Percentiles rank a stretch among this genome's conserved stretches.
These are phyloP conservation scores for Tympanuchus pallidicinctus DNA, from an alignment of 2,113 vertebrate genomes.

Conservation along the genomic window DNA sequence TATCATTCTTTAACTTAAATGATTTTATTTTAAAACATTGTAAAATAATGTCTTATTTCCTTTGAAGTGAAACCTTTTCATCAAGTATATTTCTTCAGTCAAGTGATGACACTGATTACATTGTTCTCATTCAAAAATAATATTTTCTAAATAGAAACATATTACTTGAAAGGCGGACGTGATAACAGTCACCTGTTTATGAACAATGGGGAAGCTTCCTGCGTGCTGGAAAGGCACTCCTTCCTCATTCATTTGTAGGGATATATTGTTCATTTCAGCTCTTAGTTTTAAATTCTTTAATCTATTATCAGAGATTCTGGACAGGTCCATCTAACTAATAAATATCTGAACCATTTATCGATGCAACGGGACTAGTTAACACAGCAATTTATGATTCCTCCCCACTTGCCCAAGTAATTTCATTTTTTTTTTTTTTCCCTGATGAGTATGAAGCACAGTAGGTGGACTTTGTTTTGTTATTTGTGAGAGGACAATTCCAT, in stretches of 20 bases:
- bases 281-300: not conserved
- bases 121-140: not conserved
- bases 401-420: not conserved
- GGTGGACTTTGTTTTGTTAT: not conserved
- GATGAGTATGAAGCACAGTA: not conserved
- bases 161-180: not conserved
- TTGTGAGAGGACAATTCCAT: not conserved
- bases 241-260: not conserved
- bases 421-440: not conserved
- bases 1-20: not conserved
- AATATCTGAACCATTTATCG: not conserved
- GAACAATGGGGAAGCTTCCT: not conserved
- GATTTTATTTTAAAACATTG: not conserved
- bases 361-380: not conserved
- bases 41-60: not conserved
- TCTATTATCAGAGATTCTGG: not conserved
- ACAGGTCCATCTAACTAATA: not conserved
- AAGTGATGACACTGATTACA: not conserved
- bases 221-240: not conserved
- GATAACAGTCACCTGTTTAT: not conserved
- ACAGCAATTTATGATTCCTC: accelerated
- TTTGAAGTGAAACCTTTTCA: not conserved
- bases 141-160: not conserved
- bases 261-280: not conserved
- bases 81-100: not conserved